Evolutionary conservation across 30 jellyfish, hydroid and myxozoan species (phyloP).

Genomic region (Pseudorhiza aurosa): DNA sequence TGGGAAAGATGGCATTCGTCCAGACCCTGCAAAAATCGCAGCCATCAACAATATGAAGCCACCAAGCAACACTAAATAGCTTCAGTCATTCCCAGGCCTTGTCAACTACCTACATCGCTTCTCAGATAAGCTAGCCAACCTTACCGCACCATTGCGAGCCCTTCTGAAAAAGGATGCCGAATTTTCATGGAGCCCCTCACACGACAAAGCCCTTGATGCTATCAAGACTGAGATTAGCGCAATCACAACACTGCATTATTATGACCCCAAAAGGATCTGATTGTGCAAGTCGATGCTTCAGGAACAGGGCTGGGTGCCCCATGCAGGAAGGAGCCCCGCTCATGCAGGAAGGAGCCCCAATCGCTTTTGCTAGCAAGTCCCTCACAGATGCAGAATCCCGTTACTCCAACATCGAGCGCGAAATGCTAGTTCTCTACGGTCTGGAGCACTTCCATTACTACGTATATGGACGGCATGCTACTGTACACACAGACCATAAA

Average conservation of each 20-base stretch:
- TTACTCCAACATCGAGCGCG: slow-evolving; percentile 23
- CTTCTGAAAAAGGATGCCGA: slow-evolving; percentile 28
- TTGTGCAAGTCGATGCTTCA: slow-evolving; percentile 32
- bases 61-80: slow-evolving; percentile 2
- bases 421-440: slow-evolving; percentile 21
- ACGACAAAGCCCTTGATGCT: slow-evolving; percentile 18
- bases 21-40: slow-evolving; percentile 58
- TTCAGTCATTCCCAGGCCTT: slow-evolving; percentile 32
- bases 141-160: slow-evolving; percentile 37
- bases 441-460: slow-evolving; percentile 23
- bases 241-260: background rate
- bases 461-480: slow-evolving; percentile 6
- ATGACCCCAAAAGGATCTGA: slow-evolving; percentile 22
- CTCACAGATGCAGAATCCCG: background rate
- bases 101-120: slow-evolving; percentile 44
- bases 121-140: slow-evolving; percentile 34
- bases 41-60: slow-evolving; percentile 27
- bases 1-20: slow-evolving; percentile 52
- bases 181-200: slow-evolving; percentile 41
- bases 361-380: slow-evolving; percentile 23
- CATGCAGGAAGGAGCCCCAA: slow-evolving; percentile 6
- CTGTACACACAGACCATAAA: slow-evolving; percentile 26
- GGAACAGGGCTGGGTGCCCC: slow-evolving; percentile 34
- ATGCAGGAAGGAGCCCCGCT: slow-evolving; percentile 17
- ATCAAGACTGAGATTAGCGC: slow-evolving; percentile 5